These are phyloP conservation scores for Eleginops maclovinus DNA, from an alignment of 2,113 vertebrate genomes.

Conservation along the genomic window DNA sequence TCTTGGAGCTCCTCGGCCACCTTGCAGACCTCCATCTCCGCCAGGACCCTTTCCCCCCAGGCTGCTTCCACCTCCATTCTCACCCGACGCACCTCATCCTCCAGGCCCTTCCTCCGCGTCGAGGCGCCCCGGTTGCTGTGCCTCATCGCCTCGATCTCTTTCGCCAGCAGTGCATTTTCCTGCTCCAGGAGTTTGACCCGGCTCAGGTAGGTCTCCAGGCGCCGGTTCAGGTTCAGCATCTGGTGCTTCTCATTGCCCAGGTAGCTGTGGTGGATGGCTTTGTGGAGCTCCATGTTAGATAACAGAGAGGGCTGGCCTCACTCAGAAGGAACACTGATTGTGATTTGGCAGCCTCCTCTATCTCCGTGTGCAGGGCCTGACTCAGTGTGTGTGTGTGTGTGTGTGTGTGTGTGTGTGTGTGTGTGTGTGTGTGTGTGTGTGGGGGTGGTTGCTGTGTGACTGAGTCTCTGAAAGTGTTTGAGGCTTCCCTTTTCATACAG, in stretches of 20 bases:
- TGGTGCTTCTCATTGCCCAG: slow-evolving; percentile 89
- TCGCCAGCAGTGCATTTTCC: slow-evolving; percentile 87
- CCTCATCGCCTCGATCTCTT: slow-evolving; percentile 84
- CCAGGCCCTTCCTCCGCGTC: slow-evolving; percentile 67
- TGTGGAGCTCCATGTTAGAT: slow-evolving; percentile 73
- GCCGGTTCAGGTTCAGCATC: slow-evolving; percentile 93
- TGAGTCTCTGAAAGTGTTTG: slow-evolving; percentile 62
- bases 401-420: slow-evolving; percentile 27
- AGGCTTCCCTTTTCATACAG: slow-evolving; percentile 78
- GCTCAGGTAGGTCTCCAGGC: slow-evolving; percentile 91
- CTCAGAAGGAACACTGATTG: slow-evolving; percentile 22
- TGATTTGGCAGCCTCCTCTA: slow-evolving; percentile 24
- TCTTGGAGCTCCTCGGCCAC: slow-evolving; percentile 84
- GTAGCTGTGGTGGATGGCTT: slow-evolving; percentile 32
- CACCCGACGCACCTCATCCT: slow-evolving; percentile 84
- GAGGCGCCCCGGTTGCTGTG: slow-evolving; percentile 52
- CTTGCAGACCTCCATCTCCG: slow-evolving; percentile 85
- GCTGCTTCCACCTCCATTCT: slow-evolving; percentile 83
- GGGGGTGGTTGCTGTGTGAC: slow-evolving; percentile 53
- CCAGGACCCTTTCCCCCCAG: slow-evolving; percentile 85
- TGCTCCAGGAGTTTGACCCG: slow-evolving; percentile 92
- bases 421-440: slow-evolving; percentile 4
- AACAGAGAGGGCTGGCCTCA: slow-evolving; percentile 18
- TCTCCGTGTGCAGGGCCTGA: slow-evolving; percentile 41
- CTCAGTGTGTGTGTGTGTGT: slow-evolving; percentile 3